Conservation (phyloP, 2,888 invertebrate genomes). For the Sarcophaga subvicina region DNA sequence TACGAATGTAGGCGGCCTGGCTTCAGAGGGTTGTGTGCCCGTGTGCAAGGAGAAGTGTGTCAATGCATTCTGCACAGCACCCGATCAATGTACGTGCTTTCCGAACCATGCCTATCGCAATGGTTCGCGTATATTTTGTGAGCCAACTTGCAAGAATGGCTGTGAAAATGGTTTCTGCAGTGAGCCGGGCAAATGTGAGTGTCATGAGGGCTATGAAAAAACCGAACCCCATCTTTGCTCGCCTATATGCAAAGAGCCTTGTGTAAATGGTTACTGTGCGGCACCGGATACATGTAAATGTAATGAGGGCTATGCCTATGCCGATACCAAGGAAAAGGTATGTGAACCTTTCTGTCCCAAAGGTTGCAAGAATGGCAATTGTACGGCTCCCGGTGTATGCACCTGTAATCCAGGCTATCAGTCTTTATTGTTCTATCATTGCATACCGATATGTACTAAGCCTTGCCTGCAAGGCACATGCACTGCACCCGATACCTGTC, state of each 20-base stretch:
- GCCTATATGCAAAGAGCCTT: constrained; percentile 74
- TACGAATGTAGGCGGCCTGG: constrained; percentile 70
- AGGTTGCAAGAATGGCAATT: constrained; percentile 80
- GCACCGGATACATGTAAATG: constrained; percentile 81
- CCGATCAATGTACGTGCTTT: constrained; percentile 78
- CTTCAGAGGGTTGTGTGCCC: constrained; percentile 81
- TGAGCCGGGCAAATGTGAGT: constrained; percentile 78
- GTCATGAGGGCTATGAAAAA: constrained; percentile 76
- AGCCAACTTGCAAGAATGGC: constrained; percentile 77
- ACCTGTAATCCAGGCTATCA: constrained; percentile 77
- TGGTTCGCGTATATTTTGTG: constrained; percentile 76
- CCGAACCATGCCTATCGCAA: constrained; percentile 76
- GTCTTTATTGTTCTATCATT: constrained; percentile 74
- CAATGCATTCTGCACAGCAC: constrained; percentile 82
- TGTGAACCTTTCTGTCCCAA: constrained; percentile 78
- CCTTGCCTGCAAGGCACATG: constrained; percentile 78
- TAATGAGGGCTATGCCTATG: constrained; percentile 73
- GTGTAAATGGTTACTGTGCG: constrained; percentile 80
- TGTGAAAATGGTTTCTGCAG: constrained; percentile 81
- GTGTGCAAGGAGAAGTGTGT: constrained; percentile 83
- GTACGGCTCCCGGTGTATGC: constrained; percentile 81
- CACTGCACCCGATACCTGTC: constrained; percentile 81
- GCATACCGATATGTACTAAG: constrained; percentile 76
- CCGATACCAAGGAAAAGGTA: constrained; percentile 75
- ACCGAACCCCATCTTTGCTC: constrained; percentile 75